Percentiles rank a stretch among this genome's conserved stretches.
These are phyloP conservation scores for Pterocles orientalis DNA, from an alignment of 2,113 vertebrate species.

Conservation along the genomic window DNA sequence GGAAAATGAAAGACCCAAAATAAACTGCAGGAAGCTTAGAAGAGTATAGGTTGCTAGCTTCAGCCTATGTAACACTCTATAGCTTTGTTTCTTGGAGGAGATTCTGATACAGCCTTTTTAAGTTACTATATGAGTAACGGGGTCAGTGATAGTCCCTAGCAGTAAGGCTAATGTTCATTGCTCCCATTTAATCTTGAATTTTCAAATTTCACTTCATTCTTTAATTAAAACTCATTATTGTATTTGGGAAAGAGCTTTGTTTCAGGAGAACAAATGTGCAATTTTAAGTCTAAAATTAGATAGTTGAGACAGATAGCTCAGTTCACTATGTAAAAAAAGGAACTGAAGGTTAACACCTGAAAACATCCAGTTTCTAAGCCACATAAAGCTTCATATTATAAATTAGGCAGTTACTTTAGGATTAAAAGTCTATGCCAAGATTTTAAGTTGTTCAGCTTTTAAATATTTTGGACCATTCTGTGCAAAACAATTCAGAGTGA, in stretches of 20 bases:
- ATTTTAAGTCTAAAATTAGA: background rate
- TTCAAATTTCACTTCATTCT: background rate
- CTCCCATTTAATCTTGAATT: background rate
- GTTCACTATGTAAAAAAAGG: background rate
- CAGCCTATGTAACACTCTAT: accelerated
- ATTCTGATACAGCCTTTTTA: background rate
- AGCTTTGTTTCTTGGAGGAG: background rate
- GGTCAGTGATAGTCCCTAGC: background rate
- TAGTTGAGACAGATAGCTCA: background rate
- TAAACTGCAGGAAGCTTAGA: background rate
- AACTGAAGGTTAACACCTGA: slow-evolving; percentile 30
- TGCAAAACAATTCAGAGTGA: background rate
- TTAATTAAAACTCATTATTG: background rate
- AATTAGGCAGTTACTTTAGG: background rate
- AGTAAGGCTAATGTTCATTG: background rate
- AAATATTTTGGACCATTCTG: background rate
- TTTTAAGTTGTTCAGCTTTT: background rate
- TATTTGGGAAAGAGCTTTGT: background rate
- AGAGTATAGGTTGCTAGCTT: too few species aligned
- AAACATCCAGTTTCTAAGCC: background rate
- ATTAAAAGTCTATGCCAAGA: background rate
- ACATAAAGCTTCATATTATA: background rate
- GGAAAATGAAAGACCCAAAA: background rate
- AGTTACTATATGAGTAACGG: background rate
- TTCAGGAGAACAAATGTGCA: background rate